Percentiles rank a stretch among this genome's conserved stretches.
Conservation (phyloP, 2,888 invertebrate species). For the Dexiosoma caninum region DNA sequence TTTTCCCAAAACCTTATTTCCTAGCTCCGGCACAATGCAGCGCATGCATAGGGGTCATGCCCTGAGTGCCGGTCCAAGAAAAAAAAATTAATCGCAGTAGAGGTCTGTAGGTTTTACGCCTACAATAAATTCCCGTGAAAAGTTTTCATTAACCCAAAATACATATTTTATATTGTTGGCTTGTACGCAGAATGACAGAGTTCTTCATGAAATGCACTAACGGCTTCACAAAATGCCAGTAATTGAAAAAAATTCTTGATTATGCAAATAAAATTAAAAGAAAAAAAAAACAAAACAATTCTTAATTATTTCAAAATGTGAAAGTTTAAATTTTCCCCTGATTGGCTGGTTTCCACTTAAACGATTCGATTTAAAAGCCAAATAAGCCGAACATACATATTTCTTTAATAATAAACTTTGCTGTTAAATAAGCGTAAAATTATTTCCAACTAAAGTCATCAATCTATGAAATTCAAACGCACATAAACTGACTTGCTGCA, state of each 20-base stretch:
- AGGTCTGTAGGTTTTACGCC: too few species aligned
- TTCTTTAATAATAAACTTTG: slow-evolving; percentile 54
- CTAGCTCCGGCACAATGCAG: too few species aligned
- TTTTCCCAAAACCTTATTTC: too few species aligned
- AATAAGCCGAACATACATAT: slow-evolving; percentile 47
- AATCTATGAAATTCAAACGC: slow-evolving; percentile 44
- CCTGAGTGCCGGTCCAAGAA: too few species aligned
- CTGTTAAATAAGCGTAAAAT: slow-evolving; percentile 60
- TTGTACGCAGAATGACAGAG: too few species aligned
- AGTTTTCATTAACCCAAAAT: too few species aligned
- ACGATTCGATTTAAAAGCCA: slow-evolving; percentile 9
- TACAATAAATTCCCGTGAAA: too few species aligned
- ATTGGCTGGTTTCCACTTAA: slow-evolving; percentile 6
- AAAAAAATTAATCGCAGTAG: too few species aligned
- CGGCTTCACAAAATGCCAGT: too few species aligned
- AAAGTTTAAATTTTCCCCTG: neutral
- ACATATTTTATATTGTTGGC: too few species aligned
- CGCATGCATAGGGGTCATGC: too few species aligned
- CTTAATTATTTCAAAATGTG: neutral
- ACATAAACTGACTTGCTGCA: neutral
- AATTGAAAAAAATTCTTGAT: neutral
- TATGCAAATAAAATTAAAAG: neutral
- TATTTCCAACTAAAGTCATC: slow-evolving; percentile 52
- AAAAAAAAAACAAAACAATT: neutral
- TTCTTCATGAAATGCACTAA: too few species aligned